Conservation (phyloP, 2,888 invertebrate species). For the Rhogogaster chlorosoma region DNA sequence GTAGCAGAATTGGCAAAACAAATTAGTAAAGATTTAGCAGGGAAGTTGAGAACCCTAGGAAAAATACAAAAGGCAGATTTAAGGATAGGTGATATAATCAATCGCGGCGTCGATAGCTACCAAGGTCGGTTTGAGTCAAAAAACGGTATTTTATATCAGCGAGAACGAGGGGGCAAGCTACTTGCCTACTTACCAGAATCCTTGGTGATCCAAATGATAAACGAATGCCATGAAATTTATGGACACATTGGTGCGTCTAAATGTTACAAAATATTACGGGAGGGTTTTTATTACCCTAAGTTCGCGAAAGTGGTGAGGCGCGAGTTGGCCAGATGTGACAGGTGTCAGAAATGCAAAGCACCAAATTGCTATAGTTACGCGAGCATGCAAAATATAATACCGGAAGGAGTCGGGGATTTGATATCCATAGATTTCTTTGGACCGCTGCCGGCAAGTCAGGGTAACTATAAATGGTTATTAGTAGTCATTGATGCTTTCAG, state of each 20-base stretch:
- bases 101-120: too few species aligned
- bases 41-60: too few species aligned
- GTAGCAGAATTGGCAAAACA: too few species aligned
- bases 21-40: too few species aligned
- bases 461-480: background rate
- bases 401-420: background rate
- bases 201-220: too few species aligned
- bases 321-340: background rate
- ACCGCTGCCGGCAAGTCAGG: slow-evolving; percentile 36
- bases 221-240: slow-evolving; percentile 7
- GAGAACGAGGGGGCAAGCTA: too few species aligned
- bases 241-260: slow-evolving; percentile 11
- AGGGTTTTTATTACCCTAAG: background rate
- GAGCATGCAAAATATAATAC: slow-evolving; percentile 12
- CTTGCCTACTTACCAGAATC: too few species aligned
- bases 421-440: slow-evolving; percentile 38
- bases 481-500: slow-evolving; percentile 14
- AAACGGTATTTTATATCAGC: too few species aligned
- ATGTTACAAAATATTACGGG: slow-evolving; percentile 1
- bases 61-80: too few species aligned
- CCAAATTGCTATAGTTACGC: background rate
- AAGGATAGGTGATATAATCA: too few species aligned
- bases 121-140: too few species aligned
- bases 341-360: slow-evolving; percentile 7
- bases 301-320: background rate